phyloP scores from a whole-genome alignment of 2,113 vertebrate genomes.

The Nesogale talazaci region DNA sequence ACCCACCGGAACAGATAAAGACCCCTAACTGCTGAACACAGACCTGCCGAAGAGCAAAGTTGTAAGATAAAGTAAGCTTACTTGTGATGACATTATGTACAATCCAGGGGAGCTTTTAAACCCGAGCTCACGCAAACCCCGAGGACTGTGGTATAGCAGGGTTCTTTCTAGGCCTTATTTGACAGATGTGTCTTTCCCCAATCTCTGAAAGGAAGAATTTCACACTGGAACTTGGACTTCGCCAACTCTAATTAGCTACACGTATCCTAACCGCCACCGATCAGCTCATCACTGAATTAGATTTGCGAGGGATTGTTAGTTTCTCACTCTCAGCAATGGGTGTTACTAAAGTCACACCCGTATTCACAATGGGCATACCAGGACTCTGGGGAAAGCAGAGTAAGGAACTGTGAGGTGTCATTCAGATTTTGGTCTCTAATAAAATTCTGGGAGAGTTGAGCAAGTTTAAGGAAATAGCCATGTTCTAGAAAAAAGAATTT shows the following conservation, averaged over 20 bases:
- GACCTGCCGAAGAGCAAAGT: neutral
- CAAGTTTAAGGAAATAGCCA: neutral
- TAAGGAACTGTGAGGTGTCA: neutral
- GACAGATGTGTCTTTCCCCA: neutral
- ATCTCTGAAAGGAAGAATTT: neutral
- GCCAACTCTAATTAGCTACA: neutral
- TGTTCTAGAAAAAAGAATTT: constrained; percentile 18
- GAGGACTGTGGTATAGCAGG: neutral
- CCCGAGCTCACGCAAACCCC: neutral
- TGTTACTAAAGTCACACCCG: neutral
- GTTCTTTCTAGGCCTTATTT: constrained; percentile 23
- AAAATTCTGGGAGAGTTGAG: neutral
- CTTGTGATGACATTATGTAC: neutral
- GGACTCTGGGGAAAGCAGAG: neutral
- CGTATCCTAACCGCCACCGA: neutral
- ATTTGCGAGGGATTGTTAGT: neutral
- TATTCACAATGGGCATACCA: neutral
- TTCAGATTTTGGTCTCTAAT: neutral
- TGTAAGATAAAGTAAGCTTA: constrained; percentile 14
- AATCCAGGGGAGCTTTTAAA: neutral
- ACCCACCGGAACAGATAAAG: neutral
- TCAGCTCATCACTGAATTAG: neutral
- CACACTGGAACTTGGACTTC: neutral
- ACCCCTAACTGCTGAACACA: neutral
- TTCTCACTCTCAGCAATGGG: neutral